phyloP scores from a whole-genome alignment of 2,797 vertebrate species.

The Thamnophis elegans region DNA sequence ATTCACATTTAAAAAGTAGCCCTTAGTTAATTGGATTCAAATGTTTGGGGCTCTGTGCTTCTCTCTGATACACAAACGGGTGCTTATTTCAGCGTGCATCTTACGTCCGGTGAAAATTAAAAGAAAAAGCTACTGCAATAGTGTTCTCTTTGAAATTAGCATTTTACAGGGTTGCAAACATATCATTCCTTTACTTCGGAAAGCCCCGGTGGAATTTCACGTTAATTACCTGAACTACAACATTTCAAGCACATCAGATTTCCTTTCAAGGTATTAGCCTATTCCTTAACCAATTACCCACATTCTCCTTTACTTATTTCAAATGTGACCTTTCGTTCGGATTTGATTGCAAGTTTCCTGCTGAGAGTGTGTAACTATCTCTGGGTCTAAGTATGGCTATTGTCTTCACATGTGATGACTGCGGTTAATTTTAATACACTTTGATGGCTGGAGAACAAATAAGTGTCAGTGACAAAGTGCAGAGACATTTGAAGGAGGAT shows the following conservation, averaged over 20 bases:
- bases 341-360: constrained; percentile 88
- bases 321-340: constrained; percentile 98
- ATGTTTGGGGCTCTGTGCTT: not conserved
- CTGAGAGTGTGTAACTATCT: constrained; percentile 73
- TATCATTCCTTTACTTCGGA: constrained; percentile 43
- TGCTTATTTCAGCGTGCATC: rapidly evolving
- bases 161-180: constrained; percentile 26
- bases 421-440: constrained; percentile 88
- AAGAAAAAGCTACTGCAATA: not conserved
- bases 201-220: constrained; percentile 57
- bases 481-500: constrained; percentile 80
- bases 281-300: constrained; percentile 92
- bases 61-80: constrained; percentile 3
- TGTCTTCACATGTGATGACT: constrained; percentile 75
- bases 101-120: constrained; percentile 4
- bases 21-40: not conserved
- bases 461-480: constrained; percentile 85
- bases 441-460: constrained; percentile 87
- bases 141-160: constrained; percentile 7
- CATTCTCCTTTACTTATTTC: constrained; percentile 87
- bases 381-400: constrained; percentile 63
- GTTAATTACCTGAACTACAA: constrained; percentile 82
- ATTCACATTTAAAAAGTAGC: not conserved
- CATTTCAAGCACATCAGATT: constrained; percentile 83
- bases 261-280: constrained; percentile 83